phyloP scores from a whole-genome alignment of 2,888 invertebrate species.

The Horisme vitalbata region DNA sequence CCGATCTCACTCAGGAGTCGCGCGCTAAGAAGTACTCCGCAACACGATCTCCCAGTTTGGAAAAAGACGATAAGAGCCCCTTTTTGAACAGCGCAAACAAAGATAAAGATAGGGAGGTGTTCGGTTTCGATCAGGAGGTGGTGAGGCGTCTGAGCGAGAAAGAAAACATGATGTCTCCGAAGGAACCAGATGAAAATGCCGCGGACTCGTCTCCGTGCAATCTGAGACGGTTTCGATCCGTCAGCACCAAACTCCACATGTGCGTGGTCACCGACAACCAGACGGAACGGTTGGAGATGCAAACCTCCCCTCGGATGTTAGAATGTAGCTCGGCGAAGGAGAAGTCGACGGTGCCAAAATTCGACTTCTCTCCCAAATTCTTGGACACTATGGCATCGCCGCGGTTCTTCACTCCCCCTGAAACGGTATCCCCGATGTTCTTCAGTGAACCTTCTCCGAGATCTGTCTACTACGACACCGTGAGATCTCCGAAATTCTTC shows the following conservation, averaged over 20 bases:
- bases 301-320: conserved; percentile 66
- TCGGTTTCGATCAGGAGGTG: conserved; percentile 65
- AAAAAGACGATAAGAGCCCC: conserved; percentile 78
- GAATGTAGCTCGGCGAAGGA: conserved; percentile 74
- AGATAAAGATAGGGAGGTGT: conserved; percentile 52
- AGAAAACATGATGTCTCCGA: conserved; percentile 49
- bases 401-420: conserved; percentile 73
- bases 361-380: conserved; percentile 73
- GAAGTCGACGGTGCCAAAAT: conserved; percentile 64
- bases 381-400: conserved; percentile 68
- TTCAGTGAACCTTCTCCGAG: conserved; percentile 72
- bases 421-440: conserved; percentile 70
- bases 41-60: conserved; percentile 75
- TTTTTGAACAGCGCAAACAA: conserved; percentile 57
- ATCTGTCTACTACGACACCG: conserved; percentile 74
- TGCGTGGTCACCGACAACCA: conserved; percentile 65
- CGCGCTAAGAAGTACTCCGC: conserved; percentile 71
- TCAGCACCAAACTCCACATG: conserved; percentile 71
- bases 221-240: conserved; percentile 64
- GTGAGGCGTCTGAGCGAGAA: conserved; percentile 53
- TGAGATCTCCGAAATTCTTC: conserved; percentile 73
- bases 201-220: conserved; percentile 62
- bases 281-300: conserved; percentile 66
- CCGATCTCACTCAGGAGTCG: conserved; percentile 58
- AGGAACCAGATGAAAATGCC: conserved; percentile 39